phyloP scores from a whole-genome alignment of 2,888 invertebrate species.

The Elmis aenea region DNA sequence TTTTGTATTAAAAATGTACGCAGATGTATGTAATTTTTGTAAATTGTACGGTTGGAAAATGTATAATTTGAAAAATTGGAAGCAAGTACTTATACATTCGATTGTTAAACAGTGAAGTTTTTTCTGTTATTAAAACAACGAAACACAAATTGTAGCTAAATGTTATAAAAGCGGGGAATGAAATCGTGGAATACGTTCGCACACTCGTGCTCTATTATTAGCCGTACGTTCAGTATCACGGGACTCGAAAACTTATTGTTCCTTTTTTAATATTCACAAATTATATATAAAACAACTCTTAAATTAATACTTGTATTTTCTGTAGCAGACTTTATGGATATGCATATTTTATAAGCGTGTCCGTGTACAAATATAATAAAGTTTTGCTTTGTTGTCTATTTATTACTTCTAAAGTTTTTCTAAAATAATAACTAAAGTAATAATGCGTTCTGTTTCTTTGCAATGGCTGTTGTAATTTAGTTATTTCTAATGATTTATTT shows the following conservation, averaged over 20 bases:
- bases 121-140: slow-evolving; percentile 27
- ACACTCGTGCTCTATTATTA: slow-evolving; percentile 28
- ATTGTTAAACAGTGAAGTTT: slow-evolving; percentile 11
- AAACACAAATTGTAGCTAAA: slow-evolving; percentile 28
- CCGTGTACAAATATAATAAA: too few species aligned
- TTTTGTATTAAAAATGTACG: too few species aligned
- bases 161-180: slow-evolving; percentile 29
- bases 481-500: too few species aligned
- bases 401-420: too few species aligned
- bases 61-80: not conserved
- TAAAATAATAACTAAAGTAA: too few species aligned
- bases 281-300: slow-evolving; percentile 26
- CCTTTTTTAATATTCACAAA: slow-evolving; percentile 29
- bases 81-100: slow-evolving; percentile 1
- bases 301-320: slow-evolving; percentile 21
- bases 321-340: too few species aligned
- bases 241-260: slow-evolving; percentile 19
- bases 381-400: too few species aligned
- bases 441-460: too few species aligned
- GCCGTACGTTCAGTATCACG: slow-evolving; percentile 20
- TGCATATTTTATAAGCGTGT: too few species aligned
- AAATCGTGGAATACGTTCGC: slow-evolving; percentile 33
- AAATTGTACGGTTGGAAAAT: not conserved
- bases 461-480: too few species aligned
- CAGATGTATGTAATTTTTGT: too few species aligned